These are phyloP conservation scores for Melanaphis sacchari DNA, from an alignment of 1,140 invertebrate genomes.

Conservation along the genomic window DNA sequence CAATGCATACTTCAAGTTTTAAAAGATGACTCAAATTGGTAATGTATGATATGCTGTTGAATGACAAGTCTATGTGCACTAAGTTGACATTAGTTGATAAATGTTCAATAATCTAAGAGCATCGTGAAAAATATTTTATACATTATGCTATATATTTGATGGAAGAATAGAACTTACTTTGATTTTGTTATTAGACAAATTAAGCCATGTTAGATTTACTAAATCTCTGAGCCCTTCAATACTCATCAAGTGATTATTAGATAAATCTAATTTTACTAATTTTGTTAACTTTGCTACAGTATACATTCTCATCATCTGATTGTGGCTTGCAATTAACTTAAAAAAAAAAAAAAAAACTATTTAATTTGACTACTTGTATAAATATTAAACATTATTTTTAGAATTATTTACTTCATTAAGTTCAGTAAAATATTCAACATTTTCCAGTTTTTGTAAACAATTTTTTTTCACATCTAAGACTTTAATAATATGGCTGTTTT, in stretches of 20 bases:
- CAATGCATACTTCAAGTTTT: slow-evolving; percentile 73
- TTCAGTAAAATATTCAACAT: slow-evolving; percentile 80
- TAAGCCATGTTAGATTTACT: slow-evolving; percentile 77
- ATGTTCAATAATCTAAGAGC: slow-evolving; percentile 79
- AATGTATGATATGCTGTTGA: slow-evolving; percentile 85
- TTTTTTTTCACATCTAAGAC: slow-evolving; percentile 83
- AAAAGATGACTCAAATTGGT: slow-evolving; percentile 84
- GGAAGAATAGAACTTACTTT: slow-evolving; percentile 66
- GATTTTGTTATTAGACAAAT: slow-evolving; percentile 76
- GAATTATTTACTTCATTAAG: slow-evolving; percentile 76
- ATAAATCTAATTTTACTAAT: slow-evolving; percentile 81
- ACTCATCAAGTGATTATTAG: slow-evolving; percentile 85
- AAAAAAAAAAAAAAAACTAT: slow-evolving; percentile 63
- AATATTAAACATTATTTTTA: slow-evolving; percentile 45
- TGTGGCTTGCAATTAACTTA: slow-evolving; percentile 83
- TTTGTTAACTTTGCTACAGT: slow-evolving; percentile 80
- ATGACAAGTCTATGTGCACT: slow-evolving; percentile 84
- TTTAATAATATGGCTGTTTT: slow-evolving; percentile 58
- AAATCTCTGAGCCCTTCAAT: slow-evolving; percentile 90
- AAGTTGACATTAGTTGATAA: slow-evolving; percentile 80
- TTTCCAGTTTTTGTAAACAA: slow-evolving; percentile 84
- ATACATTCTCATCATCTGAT: slow-evolving; percentile 86
- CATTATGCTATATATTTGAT: background rate
- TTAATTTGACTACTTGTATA: background rate
- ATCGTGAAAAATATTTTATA: background rate